phyloP scores from a whole-genome alignment of 2,797 vertebrate genomes.

The Threskiornis aethiopicus region DNA sequence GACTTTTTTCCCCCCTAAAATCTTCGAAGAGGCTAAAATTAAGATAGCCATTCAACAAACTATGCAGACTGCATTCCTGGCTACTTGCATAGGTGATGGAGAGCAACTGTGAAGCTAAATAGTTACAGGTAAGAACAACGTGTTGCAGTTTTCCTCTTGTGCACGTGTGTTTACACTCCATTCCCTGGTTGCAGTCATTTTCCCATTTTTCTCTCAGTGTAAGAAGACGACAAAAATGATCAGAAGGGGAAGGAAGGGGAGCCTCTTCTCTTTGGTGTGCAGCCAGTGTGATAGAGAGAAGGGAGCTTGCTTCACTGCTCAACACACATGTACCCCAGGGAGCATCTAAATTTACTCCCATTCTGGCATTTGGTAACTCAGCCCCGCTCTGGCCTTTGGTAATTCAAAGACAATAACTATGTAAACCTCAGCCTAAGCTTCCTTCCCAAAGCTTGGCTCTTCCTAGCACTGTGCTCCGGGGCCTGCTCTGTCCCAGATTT shows the following conservation, averaged over 20 bases:
- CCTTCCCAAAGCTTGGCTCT: neutral
- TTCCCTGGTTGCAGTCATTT: neutral
- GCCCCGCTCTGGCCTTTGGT: neutral
- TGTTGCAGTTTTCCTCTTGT: neutral
- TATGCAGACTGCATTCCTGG: neutral
- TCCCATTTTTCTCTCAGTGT: neutral
- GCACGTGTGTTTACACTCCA: accelerated
- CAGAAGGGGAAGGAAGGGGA: neutral
- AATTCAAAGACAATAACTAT: conserved; percentile 7
- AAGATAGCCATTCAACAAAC: neutral
- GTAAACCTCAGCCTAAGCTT: conserved; percentile 17
- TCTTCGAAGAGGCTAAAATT: neutral
- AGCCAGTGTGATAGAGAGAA: neutral
- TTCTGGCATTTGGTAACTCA: neutral
- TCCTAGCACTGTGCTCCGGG: neutral
- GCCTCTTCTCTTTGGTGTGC: neutral
- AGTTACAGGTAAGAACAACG: neutral
- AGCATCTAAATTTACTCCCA: neutral
- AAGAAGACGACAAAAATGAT: neutral
- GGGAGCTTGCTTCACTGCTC: neutral
- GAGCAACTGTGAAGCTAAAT: neutral
- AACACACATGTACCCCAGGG: neutral
- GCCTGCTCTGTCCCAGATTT: neutral
- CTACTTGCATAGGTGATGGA: neutral
- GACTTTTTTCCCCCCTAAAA: neutral